Percentiles rank a stretch among this genome's conserved stretches.
Conservation (phyloP, 2,113 vertebrate genomes). For the Sinosuthora webbiana region DNA sequence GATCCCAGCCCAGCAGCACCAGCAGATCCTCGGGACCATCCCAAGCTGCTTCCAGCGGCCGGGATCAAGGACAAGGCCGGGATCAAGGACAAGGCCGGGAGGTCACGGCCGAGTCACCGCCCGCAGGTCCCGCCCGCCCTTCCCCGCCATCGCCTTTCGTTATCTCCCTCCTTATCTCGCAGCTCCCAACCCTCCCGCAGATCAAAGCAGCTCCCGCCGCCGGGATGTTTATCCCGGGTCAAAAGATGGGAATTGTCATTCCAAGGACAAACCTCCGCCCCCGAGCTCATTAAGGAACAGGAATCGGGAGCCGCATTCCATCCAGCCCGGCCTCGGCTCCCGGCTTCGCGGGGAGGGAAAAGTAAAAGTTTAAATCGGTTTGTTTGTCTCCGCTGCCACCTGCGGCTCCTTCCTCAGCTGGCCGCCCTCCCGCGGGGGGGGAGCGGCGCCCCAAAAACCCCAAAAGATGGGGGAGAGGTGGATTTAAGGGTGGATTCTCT, state of each 20-base stretch:
- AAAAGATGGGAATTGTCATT: neutral
- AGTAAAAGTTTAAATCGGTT: constrained; percentile 16
- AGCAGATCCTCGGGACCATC: neutral
- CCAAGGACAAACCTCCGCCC: neutral
- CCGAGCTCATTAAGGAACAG: neutral
- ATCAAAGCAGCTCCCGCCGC: neutral
- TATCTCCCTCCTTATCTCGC: neutral
- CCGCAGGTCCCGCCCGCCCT: neutral
- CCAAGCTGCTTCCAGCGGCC: neutral
- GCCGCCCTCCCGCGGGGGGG: neutral
- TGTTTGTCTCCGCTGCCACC: neutral
- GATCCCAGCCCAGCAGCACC: neutral
- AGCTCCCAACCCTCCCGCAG: neutral
- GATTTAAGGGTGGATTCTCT: neutral
- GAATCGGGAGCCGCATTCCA: constrained; percentile 27
- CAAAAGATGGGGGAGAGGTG: neutral
- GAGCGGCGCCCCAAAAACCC: neutral
- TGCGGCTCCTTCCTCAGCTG: neutral
- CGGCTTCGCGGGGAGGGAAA: neutral
- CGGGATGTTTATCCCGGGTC: neutral
- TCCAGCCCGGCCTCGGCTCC: neutral
- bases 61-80: fast-evolving
- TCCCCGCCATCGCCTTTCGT: neutral
- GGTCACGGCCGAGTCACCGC: neutral
- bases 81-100: no score